Conservation (phyloP, 2,888 invertebrate genomes). For the Stramonita haemastoma region DNA sequence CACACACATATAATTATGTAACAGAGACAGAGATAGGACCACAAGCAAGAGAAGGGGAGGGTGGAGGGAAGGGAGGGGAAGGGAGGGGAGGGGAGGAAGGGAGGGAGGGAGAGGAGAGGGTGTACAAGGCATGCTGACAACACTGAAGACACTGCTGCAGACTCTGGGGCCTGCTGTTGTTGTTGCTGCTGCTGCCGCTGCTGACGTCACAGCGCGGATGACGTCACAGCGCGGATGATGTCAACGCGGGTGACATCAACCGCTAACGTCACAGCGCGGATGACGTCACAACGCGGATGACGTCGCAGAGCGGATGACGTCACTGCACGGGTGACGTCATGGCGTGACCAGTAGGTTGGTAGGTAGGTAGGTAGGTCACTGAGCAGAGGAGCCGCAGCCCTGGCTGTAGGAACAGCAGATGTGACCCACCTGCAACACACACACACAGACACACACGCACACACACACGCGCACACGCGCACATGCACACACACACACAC, state of each 20-base stretch:
- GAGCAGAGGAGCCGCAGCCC: slow-evolving; percentile 51
- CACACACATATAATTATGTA: too few species aligned
- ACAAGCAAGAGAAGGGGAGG: too few species aligned
- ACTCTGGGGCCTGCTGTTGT: background rate
- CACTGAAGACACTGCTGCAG: background rate
- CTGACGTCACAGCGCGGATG: background rate
- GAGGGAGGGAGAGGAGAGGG: too few species aligned
- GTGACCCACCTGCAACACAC: slow-evolving; percentile 59
- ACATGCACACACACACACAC: too few species aligned
- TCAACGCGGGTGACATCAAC: background rate
- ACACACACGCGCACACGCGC: too few species aligned
- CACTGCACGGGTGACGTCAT: too few species aligned
- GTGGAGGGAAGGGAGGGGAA: too few species aligned
- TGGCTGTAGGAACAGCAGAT: slow-evolving; percentile 64
- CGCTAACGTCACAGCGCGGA: background rate
- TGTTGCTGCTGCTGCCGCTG: background rate
- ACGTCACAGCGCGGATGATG: background rate
- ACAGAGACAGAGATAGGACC: too few species aligned
- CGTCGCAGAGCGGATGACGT: too few species aligned
- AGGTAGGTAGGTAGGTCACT: background rate
- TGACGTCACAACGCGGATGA: too few species aligned
- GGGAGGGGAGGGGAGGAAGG: too few species aligned
- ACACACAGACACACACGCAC: background rate
- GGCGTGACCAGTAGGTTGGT: too few species aligned
- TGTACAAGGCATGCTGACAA: background rate